Base-by-base conservation (phyloP, 2,797 vertebrate species). In the Podargus strigoides region DNA sequence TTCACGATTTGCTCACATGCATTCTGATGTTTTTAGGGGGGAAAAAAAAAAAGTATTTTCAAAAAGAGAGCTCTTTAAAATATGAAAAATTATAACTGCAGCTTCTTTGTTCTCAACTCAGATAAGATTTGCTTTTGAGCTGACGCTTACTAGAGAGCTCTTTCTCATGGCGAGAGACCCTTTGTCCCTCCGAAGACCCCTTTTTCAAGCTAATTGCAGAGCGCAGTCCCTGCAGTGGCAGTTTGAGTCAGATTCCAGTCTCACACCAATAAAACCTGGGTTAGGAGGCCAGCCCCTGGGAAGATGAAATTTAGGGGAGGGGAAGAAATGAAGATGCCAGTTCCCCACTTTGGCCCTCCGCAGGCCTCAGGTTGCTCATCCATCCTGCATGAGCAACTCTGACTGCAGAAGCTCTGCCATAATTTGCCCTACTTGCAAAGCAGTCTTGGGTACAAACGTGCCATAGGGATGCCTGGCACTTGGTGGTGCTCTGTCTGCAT, bases 71-170 rank as follows among this genome's bases (percentile, higher is more conserved):
- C 2, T 72, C 36, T 69, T 69, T 68, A 21, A 52, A 89, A 49
- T 55, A 47, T 49, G 69, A 72, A 91, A 85, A 79, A 70, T 39
- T 6, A 1, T 58, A 87, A 74, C 12, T 80, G 46, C 28, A 87
- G 66, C 34, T 32, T 94, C 82, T 95, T 93, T 93, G 59, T 84
- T 87, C 62, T 92, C 67, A 63, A 18, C 22, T 66, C 85, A 66
- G 55, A 63, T 50, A 77, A 63, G 64, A 46, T 64, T 84, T 67
- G 26, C 36, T 94, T 91, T 84, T 9, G 23, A 91, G 39, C 36
- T 66, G 63, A 60, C 50, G 52, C 46, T 87, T 37, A 90, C 53
- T 70, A 78, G 67, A 89, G 60, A 94, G 63, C 30, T 87, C 55
- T 89, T 93, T 74, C 67, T 91, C 3, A 0, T 12, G 19, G 63